These are phyloP conservation scores for Notothenia rossii DNA, from an alignment of 2,113 vertebrate genomes.

Conservation along the genomic window DNA sequence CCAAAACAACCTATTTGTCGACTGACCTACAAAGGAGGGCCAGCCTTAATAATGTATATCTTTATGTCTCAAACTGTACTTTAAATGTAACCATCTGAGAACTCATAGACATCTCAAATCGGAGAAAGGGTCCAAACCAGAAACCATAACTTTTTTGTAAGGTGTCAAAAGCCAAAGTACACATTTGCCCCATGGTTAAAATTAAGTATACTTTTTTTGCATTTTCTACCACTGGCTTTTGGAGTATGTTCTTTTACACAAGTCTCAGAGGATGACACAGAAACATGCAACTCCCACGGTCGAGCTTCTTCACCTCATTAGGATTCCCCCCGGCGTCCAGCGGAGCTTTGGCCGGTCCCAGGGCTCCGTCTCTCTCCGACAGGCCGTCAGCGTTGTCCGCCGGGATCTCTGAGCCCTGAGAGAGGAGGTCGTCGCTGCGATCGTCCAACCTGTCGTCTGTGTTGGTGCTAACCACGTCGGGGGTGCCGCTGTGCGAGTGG, in stretches of 20 bases:
- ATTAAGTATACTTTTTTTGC: neutral
- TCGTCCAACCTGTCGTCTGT: conserved; percentile 91
- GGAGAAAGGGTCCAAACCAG: neutral
- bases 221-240: neutral
- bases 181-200: neutral
- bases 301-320: conserved; percentile 79
- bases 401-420: conserved; percentile 92
- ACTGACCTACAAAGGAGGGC: no score
- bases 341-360: conserved; percentile 83
- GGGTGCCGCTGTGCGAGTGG: conserved; percentile 92
- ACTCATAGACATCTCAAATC: neutral
- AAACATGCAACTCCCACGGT: conserved; percentile 17
- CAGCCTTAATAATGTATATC: neutral
- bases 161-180: neutral
- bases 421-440: conserved; percentile 90
- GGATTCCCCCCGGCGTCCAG: conserved; percentile 84
- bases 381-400: conserved; percentile 87
- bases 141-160: neutral
- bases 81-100: neutral
- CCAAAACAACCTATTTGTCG: no score
- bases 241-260: neutral
- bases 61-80: neutral
- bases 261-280: conserved; percentile 6
- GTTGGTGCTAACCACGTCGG: conserved; percentile 93
- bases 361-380: conserved; percentile 85